These are phyloP conservation scores for Drepana arcuata DNA, from an alignment of 1,140 invertebrate genomes.

Conservation along the genomic window DNA sequence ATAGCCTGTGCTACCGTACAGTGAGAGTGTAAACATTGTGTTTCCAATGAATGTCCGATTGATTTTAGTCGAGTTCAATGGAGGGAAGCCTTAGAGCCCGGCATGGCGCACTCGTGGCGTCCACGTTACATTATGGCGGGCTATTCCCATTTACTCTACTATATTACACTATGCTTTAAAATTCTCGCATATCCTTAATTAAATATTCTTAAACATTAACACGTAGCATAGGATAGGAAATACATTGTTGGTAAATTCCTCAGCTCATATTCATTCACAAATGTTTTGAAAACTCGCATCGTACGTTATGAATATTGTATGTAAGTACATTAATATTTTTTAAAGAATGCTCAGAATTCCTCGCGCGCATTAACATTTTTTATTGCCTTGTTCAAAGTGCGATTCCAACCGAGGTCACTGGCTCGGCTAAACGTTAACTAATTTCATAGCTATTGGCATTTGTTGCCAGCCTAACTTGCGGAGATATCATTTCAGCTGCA, in stretches of 20 bases:
- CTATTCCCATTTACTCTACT: too few species aligned
- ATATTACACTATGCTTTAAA: too few species aligned
- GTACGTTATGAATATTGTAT: slow-evolving; percentile 21
- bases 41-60: slow-evolving; percentile 4
- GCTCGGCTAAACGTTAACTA: slow-evolving; percentile 44
- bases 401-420: slow-evolving; percentile 52
- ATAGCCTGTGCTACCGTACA: slow-evolving; percentile 27
- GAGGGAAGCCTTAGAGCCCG: slow-evolving; percentile 14
- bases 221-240: too few species aligned
- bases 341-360: slow-evolving; percentile 21
- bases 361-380: slow-evolving; percentile 11
- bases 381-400: slow-evolving; percentile 51
- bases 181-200: slow-evolving; percentile 2
- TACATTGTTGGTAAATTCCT: too few species aligned
- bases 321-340: too few species aligned
- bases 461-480: too few species aligned
- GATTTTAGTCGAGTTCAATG: slow-evolving; percentile 5
- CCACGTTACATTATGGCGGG: slow-evolving; percentile 59
- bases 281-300: slow-evolving; percentile 16
- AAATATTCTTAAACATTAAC: too few species aligned
- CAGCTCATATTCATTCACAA: too few species aligned
- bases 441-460: too few species aligned
- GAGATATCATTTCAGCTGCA: too few species aligned
- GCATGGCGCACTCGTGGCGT: slow-evolving; percentile 61
- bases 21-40: slow-evolving; percentile 26